Evolutionary conservation across 2,888 invertebrate species (phyloP).

Genomic region (Diarsia brunnea): DNA sequence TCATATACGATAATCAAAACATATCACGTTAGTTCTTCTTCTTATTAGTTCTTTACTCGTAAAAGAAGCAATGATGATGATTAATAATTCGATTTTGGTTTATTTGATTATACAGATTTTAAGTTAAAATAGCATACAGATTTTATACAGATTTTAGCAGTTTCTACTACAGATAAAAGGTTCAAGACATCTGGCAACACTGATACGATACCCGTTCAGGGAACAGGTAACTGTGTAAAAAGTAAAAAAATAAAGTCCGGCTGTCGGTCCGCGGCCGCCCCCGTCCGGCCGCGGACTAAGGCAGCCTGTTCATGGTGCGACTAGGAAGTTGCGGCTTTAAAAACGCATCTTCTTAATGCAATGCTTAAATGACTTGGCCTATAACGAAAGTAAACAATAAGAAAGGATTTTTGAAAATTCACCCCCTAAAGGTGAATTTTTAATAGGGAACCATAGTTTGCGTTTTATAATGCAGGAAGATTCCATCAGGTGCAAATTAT

Average conservation of each 20-base stretch:
- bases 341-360: constrained; percentile 2
- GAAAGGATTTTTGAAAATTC: background rate
- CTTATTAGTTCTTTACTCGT: too few relatives aligned
- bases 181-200: too few relatives aligned
- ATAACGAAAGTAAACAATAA: background rate
- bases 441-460: background rate
- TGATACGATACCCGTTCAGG: constrained; percentile 84
- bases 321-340: constrained; percentile 6
- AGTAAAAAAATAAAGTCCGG: constrained; percentile 81
- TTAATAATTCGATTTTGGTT: too few relatives aligned
- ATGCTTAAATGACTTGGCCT: background rate
- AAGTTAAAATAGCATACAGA: too few relatives aligned
- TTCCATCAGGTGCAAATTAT: background rate
- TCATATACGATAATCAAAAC: too few relatives aligned
- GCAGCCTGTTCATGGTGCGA: constrained; percentile 68
- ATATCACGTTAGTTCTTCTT: too few relatives aligned
- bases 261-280: constrained; percentile 80
- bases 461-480: background rate
- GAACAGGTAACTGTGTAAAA: constrained; percentile 89
- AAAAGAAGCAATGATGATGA: too few relatives aligned
- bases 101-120: too few relatives aligned
- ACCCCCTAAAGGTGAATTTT: background rate
- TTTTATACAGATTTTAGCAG: too few relatives aligned
- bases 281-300: constrained; percentile 71
- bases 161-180: too few relatives aligned